Evolutionary conservation across 2,888 invertebrate species (phyloP).

Genomic region (Erpobdella octoculata): DNA sequence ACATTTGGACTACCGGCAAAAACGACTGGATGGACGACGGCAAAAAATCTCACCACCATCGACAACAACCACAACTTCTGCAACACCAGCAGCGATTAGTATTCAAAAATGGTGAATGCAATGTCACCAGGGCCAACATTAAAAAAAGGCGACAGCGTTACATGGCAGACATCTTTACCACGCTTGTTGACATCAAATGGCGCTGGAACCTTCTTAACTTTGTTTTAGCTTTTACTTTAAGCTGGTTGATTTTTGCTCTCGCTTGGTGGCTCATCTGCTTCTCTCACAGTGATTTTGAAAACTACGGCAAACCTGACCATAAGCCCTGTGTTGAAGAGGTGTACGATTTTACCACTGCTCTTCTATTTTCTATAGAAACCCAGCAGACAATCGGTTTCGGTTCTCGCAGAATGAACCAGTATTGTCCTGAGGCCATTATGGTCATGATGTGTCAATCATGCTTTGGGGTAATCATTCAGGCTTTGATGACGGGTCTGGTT

Average conservation of each 20-base stretch:
- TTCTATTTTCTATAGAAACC: conserved; percentile 39
- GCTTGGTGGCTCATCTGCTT: conserved; percentile 91
- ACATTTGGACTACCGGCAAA: background rate
- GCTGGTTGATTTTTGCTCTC: conserved; percentile 83
- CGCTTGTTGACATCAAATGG: conserved; percentile 56
- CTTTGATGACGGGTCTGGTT: conserved; percentile 68
- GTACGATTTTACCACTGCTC: conserved; percentile 35
- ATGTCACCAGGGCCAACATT: conserved; percentile 88
- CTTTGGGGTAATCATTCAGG: conserved; percentile 66
- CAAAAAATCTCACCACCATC: background rate
- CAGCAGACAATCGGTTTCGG: conserved; percentile 41
- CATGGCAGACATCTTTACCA: conserved; percentile 64
- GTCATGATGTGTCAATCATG: conserved; percentile 84
- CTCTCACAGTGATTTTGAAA: conserved; percentile 78
- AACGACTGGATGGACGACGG: background rate
- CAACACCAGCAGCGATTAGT: conserved; percentile 63
- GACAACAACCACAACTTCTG: background rate
- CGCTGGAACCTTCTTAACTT: conserved; percentile 54
- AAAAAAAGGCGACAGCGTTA: conserved; percentile 84
- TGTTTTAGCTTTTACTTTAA: conserved; percentile 60
- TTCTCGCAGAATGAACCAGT: conserved; percentile 32
- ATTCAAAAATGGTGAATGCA: conserved; percentile 94
- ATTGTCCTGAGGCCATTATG: conserved; percentile 61
- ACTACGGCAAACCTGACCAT: conserved; percentile 40
- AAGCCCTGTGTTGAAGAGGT: conserved; percentile 55